Percentiles rank a stretch among this genome's conserved stretches.
phyloP scores from a whole-genome alignment of 1,140 invertebrate species.

The Drosophila asahinai region DNA sequence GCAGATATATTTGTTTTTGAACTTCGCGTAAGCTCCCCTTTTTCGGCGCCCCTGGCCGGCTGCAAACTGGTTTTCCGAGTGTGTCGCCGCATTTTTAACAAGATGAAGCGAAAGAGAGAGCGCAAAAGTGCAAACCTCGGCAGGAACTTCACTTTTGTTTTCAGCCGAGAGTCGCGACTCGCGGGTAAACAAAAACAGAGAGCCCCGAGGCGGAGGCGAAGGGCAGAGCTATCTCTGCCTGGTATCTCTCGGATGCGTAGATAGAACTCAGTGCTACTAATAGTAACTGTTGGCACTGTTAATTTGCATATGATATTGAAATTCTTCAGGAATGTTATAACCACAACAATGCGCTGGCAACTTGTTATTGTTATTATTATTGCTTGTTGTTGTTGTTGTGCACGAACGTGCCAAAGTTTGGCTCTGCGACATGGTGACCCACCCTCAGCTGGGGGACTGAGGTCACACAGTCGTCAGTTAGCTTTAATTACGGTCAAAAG shows the following conservation, averaged over 20 bases:
- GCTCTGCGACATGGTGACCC: conserved; percentile 3
- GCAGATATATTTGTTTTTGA: conserved; percentile 31
- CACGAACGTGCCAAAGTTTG: conserved; percentile 37
- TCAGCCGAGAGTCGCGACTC: conserved; percentile 17
- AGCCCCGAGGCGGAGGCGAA: not conserved
- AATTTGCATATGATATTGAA: conserved; percentile 69
- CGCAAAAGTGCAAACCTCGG: conserved; percentile 35
- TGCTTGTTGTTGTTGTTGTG: not conserved
- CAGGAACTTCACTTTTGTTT: conserved; percentile 75
- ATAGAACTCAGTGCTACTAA: conserved; percentile 18
- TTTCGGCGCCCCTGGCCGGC: conserved; percentile 7
- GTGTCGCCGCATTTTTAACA: conserved; percentile 31
- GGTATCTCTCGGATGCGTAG: conserved; percentile 47
- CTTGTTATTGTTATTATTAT: conserved; percentile 19
- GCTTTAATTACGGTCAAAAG: conserved; percentile 78
- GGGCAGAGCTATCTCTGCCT: conserved; percentile 2
- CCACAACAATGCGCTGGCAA: conserved; percentile 30
- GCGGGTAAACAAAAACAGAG: conserved; percentile 56
- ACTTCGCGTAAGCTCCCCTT: not conserved
- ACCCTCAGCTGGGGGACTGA: conserved; percentile 15
- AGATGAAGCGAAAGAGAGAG: conserved; percentile 23
- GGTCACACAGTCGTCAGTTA: conserved; percentile 46
- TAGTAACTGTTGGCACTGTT: conserved; percentile 33
- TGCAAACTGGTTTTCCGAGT: conserved; percentile 55
- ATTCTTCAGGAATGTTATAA: conserved; percentile 50